Evolutionary conservation across 2,888 invertebrate species (phyloP).

Genomic region (Stomorhina lunata): DNA sequence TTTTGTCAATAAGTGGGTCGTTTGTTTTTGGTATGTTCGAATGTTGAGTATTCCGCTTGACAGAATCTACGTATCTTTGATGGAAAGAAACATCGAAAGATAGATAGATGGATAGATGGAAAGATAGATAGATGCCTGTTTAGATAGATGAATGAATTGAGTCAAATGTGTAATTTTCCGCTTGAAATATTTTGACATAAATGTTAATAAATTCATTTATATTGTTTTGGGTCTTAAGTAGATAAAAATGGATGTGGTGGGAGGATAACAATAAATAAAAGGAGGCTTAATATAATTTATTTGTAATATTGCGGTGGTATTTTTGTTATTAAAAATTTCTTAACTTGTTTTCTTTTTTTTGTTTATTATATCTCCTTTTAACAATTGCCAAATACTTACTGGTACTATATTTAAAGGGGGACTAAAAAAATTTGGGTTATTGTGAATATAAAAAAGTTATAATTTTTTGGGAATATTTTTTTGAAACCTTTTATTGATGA

Average conservation of each 20-base stretch:
- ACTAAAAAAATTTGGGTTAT: not conserved
- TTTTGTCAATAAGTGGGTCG: slow-evolving; percentile 76
- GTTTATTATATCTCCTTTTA: slow-evolving; percentile 41
- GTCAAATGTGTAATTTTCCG: slow-evolving; percentile 78
- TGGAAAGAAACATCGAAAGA: slow-evolving; percentile 49
- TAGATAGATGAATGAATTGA: slow-evolving; percentile 69
- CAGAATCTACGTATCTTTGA: slow-evolving; percentile 23
- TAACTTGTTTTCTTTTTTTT: slow-evolving; percentile 26
- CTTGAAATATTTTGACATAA: slow-evolving; percentile 76
- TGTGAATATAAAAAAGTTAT: slow-evolving; percentile 26
- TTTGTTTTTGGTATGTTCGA: slow-evolving; percentile 42
- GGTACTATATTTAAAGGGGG: not conserved
- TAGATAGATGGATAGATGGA: slow-evolving; percentile 35
- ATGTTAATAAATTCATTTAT: slow-evolving; percentile 65
- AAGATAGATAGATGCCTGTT: slow-evolving; percentile 7
- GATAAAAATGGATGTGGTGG: not conserved
- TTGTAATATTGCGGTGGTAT: slow-evolving; percentile 55
- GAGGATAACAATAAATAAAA: not conserved
- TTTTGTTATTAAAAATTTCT: slow-evolving; percentile 56
- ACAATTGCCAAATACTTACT: slow-evolving; percentile 53
- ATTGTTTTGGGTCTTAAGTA: slow-evolving; percentile 31
- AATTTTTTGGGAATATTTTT: not conserved
- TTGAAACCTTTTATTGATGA: slow-evolving; percentile 44
- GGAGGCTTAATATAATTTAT: slow-evolving; percentile 50
- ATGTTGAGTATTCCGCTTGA: slow-evolving; percentile 33